Conservation (phyloP, 2,113 vertebrate species). For the Chelonoidis abingdonii region DNA sequence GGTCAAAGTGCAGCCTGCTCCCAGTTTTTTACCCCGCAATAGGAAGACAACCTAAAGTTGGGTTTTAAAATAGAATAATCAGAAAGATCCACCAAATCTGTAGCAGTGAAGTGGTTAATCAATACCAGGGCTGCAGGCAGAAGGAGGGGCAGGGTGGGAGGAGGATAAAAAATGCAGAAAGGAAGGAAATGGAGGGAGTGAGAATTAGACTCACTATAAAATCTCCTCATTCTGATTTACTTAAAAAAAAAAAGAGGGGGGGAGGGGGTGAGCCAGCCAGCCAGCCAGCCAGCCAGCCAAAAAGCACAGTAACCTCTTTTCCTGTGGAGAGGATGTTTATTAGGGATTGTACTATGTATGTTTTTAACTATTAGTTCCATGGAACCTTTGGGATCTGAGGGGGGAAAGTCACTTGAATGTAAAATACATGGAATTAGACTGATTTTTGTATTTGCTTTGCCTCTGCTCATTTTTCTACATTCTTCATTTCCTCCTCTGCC, state of each 20-base stretch:
- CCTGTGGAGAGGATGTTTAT: not conserved
- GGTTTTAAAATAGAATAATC: not conserved
- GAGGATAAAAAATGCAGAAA: constrained; percentile 68
- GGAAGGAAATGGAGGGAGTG: constrained; percentile 75
- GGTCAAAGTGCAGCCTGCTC: not conserved
- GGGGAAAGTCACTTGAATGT: not conserved
- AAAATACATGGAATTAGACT: constrained; percentile 47
- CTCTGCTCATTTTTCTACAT: not conserved
- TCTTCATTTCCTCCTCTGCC: not conserved
- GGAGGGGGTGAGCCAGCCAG: not conserved
- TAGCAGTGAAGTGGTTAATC: constrained; percentile 72
- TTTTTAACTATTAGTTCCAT: not conserved
- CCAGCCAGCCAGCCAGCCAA: no score
- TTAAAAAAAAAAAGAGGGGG: not conserved
- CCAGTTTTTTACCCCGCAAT: not conserved
- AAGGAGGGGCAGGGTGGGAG: constrained; percentile 71
- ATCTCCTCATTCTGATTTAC: constrained; percentile 64
- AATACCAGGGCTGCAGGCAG: constrained; percentile 72
- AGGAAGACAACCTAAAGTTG: not conserved
- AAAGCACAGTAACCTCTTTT: constrained; percentile 26
- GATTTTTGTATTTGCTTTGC: constrained; percentile 31
- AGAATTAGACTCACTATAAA: constrained; percentile 78
- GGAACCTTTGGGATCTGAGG: constrained; percentile 3
- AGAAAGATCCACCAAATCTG: not conserved
- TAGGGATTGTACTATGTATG: not conserved